Evolutionary conservation across 2,797 vertebrate species (phyloP).

Genomic region (Cynopterus sphinx): DNA sequence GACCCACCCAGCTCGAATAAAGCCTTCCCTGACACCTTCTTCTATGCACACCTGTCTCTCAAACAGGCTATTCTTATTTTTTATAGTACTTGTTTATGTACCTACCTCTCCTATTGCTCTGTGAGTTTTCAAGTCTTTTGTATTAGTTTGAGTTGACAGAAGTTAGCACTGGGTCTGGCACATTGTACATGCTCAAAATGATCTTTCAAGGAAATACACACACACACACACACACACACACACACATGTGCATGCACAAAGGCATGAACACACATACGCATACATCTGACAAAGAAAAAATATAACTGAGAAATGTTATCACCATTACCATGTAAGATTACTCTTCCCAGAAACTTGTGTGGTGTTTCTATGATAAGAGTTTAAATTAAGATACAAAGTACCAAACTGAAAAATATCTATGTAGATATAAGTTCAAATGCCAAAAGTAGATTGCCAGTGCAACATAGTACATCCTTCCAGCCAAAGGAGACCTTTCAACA

Average conservation of each 20-base stretch:
- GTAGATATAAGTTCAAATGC: neutral
- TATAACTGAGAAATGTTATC: neutral
- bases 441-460: neutral
- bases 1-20: neutral
- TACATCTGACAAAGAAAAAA: neutral
- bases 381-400: neutral
- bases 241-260: neutral
- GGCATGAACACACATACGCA: neutral
- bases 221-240: no score
- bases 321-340: neutral
- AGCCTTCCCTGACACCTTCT: neutral
- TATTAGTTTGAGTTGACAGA: neutral
- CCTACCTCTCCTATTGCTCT: neutral
- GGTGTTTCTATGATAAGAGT: neutral
- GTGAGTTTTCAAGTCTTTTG: neutral
- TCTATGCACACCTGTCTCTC: neutral
- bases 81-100: neutral
- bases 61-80: neutral
- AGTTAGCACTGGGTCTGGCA: neutral
- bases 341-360: neutral
- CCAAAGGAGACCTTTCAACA: neutral
- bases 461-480: neutral
- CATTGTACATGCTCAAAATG: neutral
- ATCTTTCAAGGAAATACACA: neutral
- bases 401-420: neutral